A percentile compares a stretch with the other conserved stretches of the same genome.
phyloP scores from a whole-genome alignment of 1,140 invertebrate species.

The Mercenaria mercenaria region DNA sequence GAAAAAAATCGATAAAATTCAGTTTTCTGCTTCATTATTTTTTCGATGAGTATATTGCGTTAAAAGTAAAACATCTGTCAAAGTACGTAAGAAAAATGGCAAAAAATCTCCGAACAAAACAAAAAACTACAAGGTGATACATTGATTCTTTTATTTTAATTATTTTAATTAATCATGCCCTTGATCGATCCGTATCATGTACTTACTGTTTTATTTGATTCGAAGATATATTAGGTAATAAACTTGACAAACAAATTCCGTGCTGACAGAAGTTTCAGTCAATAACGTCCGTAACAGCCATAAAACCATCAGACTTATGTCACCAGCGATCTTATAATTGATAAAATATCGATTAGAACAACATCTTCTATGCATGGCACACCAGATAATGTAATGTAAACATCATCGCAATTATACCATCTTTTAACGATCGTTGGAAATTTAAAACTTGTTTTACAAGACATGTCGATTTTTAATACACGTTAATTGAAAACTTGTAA shows the following conservation, averaged over 20 bases:
- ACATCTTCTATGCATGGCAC: not conserved
- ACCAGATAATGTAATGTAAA: not conserved
- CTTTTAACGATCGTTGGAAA: no score
- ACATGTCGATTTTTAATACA: no score
- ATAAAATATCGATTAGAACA: slow-evolving; percentile 22
- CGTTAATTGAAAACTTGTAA: no score
- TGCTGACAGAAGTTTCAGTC: not conserved
- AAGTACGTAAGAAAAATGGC: no score
- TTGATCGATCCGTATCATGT: not conserved
- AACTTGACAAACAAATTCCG: not conserved
- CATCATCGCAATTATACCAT: not conserved
- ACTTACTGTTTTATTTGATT: not conserved
- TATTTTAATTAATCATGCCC: not conserved
- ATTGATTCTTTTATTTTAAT: not conserved
- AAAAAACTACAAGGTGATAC: not conserved
- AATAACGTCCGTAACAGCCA: not conserved
- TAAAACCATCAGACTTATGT: slow-evolving; percentile 14
- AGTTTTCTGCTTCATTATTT: no score
- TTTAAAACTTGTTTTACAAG: no score
- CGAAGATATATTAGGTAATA: slow-evolving; percentile 17
- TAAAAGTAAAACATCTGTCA: no score
- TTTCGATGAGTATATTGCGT: no score
- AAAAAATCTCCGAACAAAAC: not conserved
- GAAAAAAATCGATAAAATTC: no score
- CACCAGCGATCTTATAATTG: slow-evolving; percentile 7